Evolutionary conservation across 2,888 invertebrate species (phyloP).

Genomic region (Orthosia cruda): DNA sequence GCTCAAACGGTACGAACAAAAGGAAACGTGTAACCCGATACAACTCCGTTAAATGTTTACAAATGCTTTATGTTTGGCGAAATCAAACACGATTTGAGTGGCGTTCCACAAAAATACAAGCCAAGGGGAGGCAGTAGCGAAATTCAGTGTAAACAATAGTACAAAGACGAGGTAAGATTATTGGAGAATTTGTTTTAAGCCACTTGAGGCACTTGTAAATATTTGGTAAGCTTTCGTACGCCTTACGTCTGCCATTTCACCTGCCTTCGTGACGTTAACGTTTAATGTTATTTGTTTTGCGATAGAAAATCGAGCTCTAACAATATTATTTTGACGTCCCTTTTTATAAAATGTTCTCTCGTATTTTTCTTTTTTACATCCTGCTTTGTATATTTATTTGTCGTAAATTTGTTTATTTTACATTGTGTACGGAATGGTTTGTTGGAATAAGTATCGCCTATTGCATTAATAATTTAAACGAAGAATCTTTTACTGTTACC

Average conservation of each 20-base stretch:
- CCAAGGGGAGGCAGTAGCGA: slow-evolving; percentile 83
- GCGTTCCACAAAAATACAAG: slow-evolving; percentile 88
- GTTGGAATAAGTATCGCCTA: slow-evolving; percentile 30
- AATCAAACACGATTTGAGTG: slow-evolving; percentile 90
- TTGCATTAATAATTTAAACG: slow-evolving; percentile 6
- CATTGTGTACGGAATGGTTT: slow-evolving; percentile 24
- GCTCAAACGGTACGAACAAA: slow-evolving; percentile 77
- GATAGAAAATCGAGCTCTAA: slow-evolving; percentile 69
- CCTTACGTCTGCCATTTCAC: slow-evolving; percentile 81
- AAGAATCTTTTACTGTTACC: not conserved
- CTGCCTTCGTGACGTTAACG: slow-evolving; percentile 80
- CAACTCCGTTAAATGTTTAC: slow-evolving; percentile 88
- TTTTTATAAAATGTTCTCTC: slow-evolving; percentile 63
- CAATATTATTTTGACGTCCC: slow-evolving; percentile 66
- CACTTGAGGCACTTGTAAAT: slow-evolving; percentile 90
- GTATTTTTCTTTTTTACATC: slow-evolving; percentile 40
- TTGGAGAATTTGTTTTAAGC: slow-evolving; percentile 91
- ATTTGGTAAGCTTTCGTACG: slow-evolving; percentile 89
- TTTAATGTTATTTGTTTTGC: slow-evolving; percentile 84
- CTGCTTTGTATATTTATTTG: slow-evolving; percentile 38
- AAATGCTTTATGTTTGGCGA: slow-evolving; percentile 89
- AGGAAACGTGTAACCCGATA: slow-evolving; percentile 88
- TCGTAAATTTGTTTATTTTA: slow-evolving; percentile 35
- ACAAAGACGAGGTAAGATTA: slow-evolving; percentile 88
- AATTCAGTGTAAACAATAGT: slow-evolving; percentile 88